Percentiles rank a stretch among this genome's conserved stretches.
Evolutionary conservation across 2,113 vertebrate genomes (phyloP).

Genomic region (Blennius ocellaris): DNA sequence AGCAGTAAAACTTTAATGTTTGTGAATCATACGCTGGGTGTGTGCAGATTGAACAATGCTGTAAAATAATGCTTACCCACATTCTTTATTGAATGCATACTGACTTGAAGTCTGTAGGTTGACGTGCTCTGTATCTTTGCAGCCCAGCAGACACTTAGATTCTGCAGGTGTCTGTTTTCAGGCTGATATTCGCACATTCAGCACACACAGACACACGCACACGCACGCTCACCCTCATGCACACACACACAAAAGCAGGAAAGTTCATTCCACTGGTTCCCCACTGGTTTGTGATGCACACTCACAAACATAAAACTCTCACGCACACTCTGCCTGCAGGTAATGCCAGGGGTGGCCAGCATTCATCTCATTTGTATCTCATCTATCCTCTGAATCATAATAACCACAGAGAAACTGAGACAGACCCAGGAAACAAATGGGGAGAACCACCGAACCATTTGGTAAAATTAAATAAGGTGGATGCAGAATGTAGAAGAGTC

Average conservation of each 20-base stretch:
- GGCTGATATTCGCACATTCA: constrained; percentile 44
- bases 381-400: constrained; percentile 53
- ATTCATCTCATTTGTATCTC: constrained; percentile 62
- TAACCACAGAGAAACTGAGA: constrained; percentile 32
- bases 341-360: constrained; percentile 45
- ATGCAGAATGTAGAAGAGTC: constrained; percentile 7
- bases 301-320: constrained; percentile 23
- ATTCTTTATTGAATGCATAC: background rate
- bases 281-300: constrained; percentile 2
- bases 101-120: too few relatives aligned
- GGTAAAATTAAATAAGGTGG: constrained; percentile 45
- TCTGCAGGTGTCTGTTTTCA: constrained; percentile 10
- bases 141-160: constrained; percentile 16
- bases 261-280: constrained; percentile 36
- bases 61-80: background rate
- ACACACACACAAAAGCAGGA: constrained; percentile 8
- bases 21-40: background rate
- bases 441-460: constrained; percentile 36
- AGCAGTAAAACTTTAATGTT: background rate
- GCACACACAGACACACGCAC: background rate
- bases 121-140: constrained; percentile 2
- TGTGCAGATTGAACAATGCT: background rate
- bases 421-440: constrained; percentile 43
- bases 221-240: constrained; percentile 3
- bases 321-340: constrained; percentile 35